These are phyloP conservation scores for Trachelus stipa DNA, from an alignment of 2,888 invertebrate genomes.

Conservation along the genomic window DNA sequence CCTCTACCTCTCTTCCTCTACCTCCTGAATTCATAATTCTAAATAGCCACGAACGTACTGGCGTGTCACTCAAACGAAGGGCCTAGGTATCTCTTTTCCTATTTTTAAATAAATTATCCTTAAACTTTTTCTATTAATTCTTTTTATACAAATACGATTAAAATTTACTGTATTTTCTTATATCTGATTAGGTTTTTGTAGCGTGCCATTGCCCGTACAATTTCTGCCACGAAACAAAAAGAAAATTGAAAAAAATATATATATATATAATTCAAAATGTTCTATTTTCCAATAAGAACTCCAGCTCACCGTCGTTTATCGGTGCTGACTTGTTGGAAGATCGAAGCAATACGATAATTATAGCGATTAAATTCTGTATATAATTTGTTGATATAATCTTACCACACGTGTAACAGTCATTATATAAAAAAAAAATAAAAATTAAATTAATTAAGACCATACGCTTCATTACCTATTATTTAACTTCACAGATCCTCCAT, in stretches of 20 bases:
- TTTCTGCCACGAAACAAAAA: constrained; percentile 35
- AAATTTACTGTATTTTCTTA: constrained; percentile 48
- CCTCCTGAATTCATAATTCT: constrained; percentile 11
- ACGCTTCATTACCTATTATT: no score
- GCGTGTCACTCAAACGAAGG: constrained; percentile 29
- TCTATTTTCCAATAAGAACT: constrained; percentile 10
- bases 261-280: constrained; percentile 23
- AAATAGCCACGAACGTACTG: constrained; percentile 22
- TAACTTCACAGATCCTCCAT: background rate
- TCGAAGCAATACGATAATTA: constrained; percentile 45
- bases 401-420: constrained; percentile 59
- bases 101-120: constrained; percentile 25
- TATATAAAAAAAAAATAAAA: constrained; percentile 53
- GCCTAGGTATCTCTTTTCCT: constrained; percentile 34
- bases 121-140: constrained; percentile 45
- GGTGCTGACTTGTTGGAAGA: constrained; percentile 45
- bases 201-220: constrained; percentile 56
- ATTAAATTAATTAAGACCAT: constrained; percentile 50
- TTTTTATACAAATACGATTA: constrained; percentile 44
- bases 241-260: constrained; percentile 21
- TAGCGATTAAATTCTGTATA: constrained; percentile 54
- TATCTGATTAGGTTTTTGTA: constrained; percentile 46
- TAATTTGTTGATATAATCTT: constrained; percentile 62
- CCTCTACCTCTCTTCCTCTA: background rate
- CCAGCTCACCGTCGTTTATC: constrained; percentile 31